Evolutionary conservation across 64 coral and sea anemone genomes (phyloP), one percentile per base, ranked within the genome.

Genomic region (Dendrophyllia cribrosa): DNA sequence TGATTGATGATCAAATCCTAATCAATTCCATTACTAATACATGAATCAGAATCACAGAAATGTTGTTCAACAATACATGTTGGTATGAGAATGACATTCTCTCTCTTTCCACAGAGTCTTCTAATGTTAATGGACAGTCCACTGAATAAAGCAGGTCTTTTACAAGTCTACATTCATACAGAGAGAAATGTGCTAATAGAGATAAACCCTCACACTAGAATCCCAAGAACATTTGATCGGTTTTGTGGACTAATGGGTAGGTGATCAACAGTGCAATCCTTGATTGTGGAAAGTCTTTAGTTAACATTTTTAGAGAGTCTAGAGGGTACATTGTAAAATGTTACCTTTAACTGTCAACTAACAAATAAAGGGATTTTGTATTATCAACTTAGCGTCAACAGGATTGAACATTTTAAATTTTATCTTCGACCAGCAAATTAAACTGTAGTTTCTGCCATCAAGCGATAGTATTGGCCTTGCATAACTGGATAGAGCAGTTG

Each of bases 181-280:
- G 94, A 99, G 50, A 96, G 91, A 45, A 99, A 99, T 79, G 94
- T 99, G 50, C 65, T 99, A 43, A 99, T 99, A 78, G 97, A 99
- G 82, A 91, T 99, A 20, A 99, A 99, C 67, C 97, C 97, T 56
- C 97, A 99, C 25, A 99, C 97, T 7, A 93, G 97, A 86, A 99
- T 99, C 51, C 97, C 97, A 74, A 93, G 97, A 73, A 99, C 97
- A 19, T 99, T 99, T 96, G 94, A 99, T 58, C 87, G 97, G 26
- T 99, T 99, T 74, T 99, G 97, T 99, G 97, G 97, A 16, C 91
- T 99, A 50, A 99, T 99, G 97, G 97, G 97, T 98, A 90, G 74
- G 91, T 58, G 19, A 43, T 15, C 14, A 16, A 20, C 17, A 15
- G 1, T 1, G 20, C 45, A 2, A 26, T 55, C 8, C 2, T 51